Base-by-base conservation (phyloP, 2,113 vertebrate genomes). In the Phylloscopus trochiloides region DNA sequence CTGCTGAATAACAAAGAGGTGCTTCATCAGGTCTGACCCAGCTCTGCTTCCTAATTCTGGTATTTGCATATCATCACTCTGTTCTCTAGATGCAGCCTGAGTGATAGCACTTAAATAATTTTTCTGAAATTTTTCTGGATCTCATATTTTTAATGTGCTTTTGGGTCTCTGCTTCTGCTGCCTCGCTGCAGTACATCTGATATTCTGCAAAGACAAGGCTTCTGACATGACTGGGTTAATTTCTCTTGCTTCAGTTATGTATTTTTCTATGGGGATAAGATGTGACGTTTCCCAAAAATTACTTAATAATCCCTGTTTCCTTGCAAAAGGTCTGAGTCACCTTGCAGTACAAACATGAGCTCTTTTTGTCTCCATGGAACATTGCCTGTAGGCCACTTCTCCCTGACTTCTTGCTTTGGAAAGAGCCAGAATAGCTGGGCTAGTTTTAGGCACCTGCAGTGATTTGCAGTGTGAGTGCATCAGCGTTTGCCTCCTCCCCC, bases 261-360 rank as follows among this genome's bases (percentile, higher is more conserved):
- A 5, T 51, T 75, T 58, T 94, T 47, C 52, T 59, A 4, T 1
- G 1, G 65, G 43, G 76, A 29, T 68, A 59, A 84, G 31, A 71
- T 14, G 24, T n/a, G 24, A 81, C 2, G 0, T 80, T 89, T 70
- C 17, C 28, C 28, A 63, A 52, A 57, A 57, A 52, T 84, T 40
- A 31, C 50, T 48, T 65, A 32, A 74, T 84, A 90, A 80, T 78
- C 13, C 25, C 17, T 20, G 8, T 38, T 92, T 22, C 65, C 29
- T 78, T 86, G 68, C 68, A 51, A 51, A 92, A 85, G 17, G 4
- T 80, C 68, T 93, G 72, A 67, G 68, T 59, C 76, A 81, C 43
- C 51, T 58, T 24, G 2, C 29, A 31, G 25, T 18, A n/a, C 25
- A 62, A 66, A 65, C 1, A 1, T 21, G 16, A 38, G 31, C 31